A percentile compares a stretch with the other conserved stretches of the same genome.
These are phyloP conservation scores for Harpalus rufipes DNA, from an alignment of 2,888 invertebrate genomes.

Conservation along the genomic window DNA sequence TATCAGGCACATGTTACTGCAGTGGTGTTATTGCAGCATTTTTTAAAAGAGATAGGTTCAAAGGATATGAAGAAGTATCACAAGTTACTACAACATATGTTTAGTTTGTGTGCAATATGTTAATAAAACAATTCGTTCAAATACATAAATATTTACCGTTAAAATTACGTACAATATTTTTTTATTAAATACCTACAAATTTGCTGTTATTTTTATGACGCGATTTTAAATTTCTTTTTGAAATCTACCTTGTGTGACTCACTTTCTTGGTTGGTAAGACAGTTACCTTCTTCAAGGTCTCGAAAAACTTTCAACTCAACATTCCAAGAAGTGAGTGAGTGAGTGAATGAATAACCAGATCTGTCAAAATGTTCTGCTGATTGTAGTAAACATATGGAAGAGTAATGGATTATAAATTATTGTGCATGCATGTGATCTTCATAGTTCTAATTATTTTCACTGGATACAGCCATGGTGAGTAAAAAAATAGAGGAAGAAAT, in stretches of 20 bases:
- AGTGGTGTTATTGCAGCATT: slow-evolving; percentile 80
- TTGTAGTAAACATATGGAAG: slow-evolving; percentile 58
- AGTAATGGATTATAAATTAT: slow-evolving; percentile 56
- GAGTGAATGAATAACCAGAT: slow-evolving; percentile 1
- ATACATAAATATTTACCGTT: background rate
- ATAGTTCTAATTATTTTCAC: slow-evolving; percentile 68
- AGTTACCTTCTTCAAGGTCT: slow-evolving; percentile 45
- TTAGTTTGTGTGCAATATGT: background rate
- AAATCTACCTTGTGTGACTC: slow-evolving; percentile 7
- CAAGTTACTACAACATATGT: slow-evolving; percentile 19
- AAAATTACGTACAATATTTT: background rate
- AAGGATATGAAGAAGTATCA: slow-evolving; percentile 72
- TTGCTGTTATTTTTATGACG: background rate
- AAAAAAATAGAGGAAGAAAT: background rate
- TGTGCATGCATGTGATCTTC: slow-evolving; percentile 47
- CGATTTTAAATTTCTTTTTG: slow-evolving; percentile 5
- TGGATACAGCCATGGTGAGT: slow-evolving; percentile 68
- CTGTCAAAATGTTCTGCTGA: slow-evolving; percentile 50
- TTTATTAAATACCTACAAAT: background rate
- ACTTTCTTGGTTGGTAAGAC: slow-evolving; percentile 19
- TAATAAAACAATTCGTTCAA: background rate
- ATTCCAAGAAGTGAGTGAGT: slow-evolving; percentile 58
- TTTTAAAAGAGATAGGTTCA: slow-evolving; percentile 76
- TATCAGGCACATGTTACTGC: slow-evolving; percentile 80
- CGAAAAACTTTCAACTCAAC: slow-evolving; percentile 16